Evolutionary conservation across 2,888 invertebrate species (phyloP), one percentile per base, ranked within the genome.

Genomic region (Strigamia transsilvanica): DNA sequence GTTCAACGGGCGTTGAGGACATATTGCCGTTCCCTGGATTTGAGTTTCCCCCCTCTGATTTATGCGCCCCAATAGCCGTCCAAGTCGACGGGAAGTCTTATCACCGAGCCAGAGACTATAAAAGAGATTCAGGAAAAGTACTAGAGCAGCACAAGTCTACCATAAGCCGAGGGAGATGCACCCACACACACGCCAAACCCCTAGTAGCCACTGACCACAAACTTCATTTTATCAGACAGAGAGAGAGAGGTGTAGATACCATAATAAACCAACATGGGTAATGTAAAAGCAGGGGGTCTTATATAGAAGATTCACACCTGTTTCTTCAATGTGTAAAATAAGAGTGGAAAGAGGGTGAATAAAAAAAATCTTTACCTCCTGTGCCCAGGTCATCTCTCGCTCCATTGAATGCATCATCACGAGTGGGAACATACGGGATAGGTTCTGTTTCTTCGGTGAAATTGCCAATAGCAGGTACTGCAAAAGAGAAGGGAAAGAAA

Each of bases 361-460:
- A 79, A 32, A 27, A 42, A 79, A 79, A 79, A 80, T 32, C 32
- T 61, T 81, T 73, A 81, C 81, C 78, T 77, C 82, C 82, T 61
- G 81, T 79, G 83, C 85, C 23, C 83, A 83, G 56, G 83, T 84
- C 81, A 83, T 84, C 84, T 80, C 27, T 79, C 81, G 21, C 80
- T 12, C 83, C 84, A 42, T 66, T 81, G 77, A 80, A 80, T 51
- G 82, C 56, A 79, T 81, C 79, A 80, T 82, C 80, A 46, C 82
- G 13, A 79, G 81, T 32, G 7, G 86, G 86, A 6, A 87, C 86
- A 82, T 89, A 89, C 27, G 90, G 87, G 0, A 91, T 90, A 79
- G 92, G 91, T 21, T 90, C 89, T 61, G 90, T 90, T 86, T 94
- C 94, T 4, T 91, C 90, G 0, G 92, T 92, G 88, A 94, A 93